Base-by-base conservation (phyloP, 2,797 vertebrate genomes). In the Spinus pinus region DNA sequence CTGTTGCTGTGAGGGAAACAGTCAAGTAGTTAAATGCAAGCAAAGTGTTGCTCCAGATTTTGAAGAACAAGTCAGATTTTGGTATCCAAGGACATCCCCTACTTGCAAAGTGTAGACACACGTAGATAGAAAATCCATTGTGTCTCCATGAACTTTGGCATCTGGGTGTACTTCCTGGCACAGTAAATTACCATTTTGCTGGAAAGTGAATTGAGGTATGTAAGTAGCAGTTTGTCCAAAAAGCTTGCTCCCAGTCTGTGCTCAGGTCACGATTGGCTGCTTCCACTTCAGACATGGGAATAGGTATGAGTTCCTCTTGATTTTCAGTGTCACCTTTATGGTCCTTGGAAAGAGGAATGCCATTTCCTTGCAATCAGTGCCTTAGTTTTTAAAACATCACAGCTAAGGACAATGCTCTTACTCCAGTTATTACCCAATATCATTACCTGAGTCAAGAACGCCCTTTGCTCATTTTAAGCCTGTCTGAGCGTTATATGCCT, bases 281-380 rank as follows among this genome's bases (percentile, higher is more conserved):
- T 87, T 44, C 44, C 62, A 8, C 35, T 81, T 71, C 49, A 67
- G 33, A 65, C 13, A 4, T 4, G 24, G 30, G 23, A 57, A 42
- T 16, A 67, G n/a, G 22, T 31, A 14, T 0, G 0, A 67, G 30
- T 33, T 15, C 33, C 35, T 88, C 9, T 1, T 53, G 30, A 8
- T 65, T 81, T 49, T 51, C 30, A 19, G 2, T 23, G 20, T 24
- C n/a, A 30, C 27, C 22, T 35, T 61, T 78, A n/a, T 0, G 0
- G 47, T 56, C 37, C 20, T 31, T 74, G 31, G 49, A 25, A 82
- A 60, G 4, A 67, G 10, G 46, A 71, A 44, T 30, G n/a, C 11
- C n/a, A 53, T 42, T 42, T 60, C 33, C 30, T 51, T 50, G 39
- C 17, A 81, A 35, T 25, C n/a, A 2, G 0, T 21, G 25, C 16